Conservation (phyloP, 2,797 vertebrate genomes). For the Spinus pinus region DNA sequence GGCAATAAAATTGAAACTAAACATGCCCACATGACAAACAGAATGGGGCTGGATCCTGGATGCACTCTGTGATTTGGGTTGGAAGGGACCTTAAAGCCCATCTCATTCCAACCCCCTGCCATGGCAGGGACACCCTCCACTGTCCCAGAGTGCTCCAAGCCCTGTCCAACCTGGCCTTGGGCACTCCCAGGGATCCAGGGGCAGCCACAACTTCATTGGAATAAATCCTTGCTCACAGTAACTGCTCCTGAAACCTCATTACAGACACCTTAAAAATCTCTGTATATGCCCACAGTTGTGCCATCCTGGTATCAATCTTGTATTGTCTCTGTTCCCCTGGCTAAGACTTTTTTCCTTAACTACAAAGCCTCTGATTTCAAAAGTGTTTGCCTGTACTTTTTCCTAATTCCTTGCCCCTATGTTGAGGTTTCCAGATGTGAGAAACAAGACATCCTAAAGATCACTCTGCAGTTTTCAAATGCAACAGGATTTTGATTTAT, state of each 20-base stretch:
- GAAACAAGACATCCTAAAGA: background rate
- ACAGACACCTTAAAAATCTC: background rate
- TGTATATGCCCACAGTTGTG: background rate
- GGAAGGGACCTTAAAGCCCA: background rate
- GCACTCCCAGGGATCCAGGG: background rate
- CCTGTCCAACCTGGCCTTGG: fast-evolving
- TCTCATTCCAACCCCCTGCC: background rate
- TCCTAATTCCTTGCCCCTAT: fast-evolving
- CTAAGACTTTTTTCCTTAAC: background rate
- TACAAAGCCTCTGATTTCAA: background rate
- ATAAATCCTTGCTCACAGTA: background rate
- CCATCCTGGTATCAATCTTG: background rate
- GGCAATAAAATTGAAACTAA: background rate
- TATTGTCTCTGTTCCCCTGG: background rate
- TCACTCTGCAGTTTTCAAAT: background rate
- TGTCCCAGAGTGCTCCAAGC: background rate
- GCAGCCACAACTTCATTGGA: background rate
- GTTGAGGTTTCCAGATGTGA: background rate
- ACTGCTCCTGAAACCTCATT: background rate
- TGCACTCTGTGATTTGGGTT: background rate
- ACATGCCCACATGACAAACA: background rate
- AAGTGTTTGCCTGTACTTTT: background rate
- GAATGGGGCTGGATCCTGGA: background rate
- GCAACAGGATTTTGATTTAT: background rate
- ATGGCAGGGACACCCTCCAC: background rate